Base-by-base conservation (phyloP, 2,113 vertebrate species). In the Chaetorhynchus papuensis region DNA sequence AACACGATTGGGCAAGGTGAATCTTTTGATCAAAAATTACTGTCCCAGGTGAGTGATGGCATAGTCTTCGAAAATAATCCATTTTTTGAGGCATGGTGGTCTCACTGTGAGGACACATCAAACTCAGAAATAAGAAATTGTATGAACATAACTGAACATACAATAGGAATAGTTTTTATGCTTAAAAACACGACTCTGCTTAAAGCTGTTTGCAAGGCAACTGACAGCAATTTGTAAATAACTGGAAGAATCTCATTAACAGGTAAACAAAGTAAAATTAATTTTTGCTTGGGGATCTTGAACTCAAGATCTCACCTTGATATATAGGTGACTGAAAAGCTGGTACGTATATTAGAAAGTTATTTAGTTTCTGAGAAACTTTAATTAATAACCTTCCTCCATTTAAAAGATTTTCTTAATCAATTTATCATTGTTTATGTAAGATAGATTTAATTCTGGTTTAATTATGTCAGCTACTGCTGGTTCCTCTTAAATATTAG, bases 61-160 rank as follows among this genome's bases (percentile, higher is more conserved):
- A 57, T 35, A 80, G 49, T 88, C 41, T 82, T 74, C 52, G 83
- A 93, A 82, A 30, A 30, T 16, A 59, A 93, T 2, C 7, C 11
- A 47, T 22, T n/a, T 92, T 89, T 75, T 69, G 50, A 96, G 57
- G 65, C 47, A 89, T 16, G 13, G 17, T 90, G 64, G 56, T 76
- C 28, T 66, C 39, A 77, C 4, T 44, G 30, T 66, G 81, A 94
- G 77, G 59, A 80, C 19, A 50, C 20, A 65, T 39, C 37, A 50
- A 94, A 83, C 61, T 82, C 66, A 96, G 89, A 94, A 80, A 93
- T 72, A 91, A 54, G 90, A 87, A 90, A 33, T 80, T 71, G 10
- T 72, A 91, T 82, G 54, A 88, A 90, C 11, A 54, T 85, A 89
- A 85, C 24, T 31, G 19, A 54, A 74, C 49, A 42, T 61, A 70